phyloP scores from a whole-genome alignment of 2,888 invertebrate species.

The Anagyrus pseudococci region DNA sequence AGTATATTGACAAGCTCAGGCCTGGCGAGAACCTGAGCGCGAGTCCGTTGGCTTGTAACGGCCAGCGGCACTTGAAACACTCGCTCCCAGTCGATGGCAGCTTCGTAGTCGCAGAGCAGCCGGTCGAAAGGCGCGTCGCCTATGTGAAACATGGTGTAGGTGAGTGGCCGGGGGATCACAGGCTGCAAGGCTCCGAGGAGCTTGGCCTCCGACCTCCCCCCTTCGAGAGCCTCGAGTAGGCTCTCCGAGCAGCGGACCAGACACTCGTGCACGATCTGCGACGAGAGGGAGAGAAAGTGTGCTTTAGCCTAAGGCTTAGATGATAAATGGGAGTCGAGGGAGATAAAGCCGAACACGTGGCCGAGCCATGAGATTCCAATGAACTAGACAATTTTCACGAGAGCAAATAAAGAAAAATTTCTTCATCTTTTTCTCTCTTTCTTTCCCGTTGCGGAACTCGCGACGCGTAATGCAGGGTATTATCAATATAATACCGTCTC shows the following conservation, averaged over 20 bases:
- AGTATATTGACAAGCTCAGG: slow-evolving; percentile 64
- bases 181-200: slow-evolving; percentile 28
- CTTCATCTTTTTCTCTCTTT: too few species aligned
- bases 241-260: slow-evolving; percentile 73
- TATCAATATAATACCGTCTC: too few species aligned
- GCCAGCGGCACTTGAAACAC: slow-evolving; percentile 64
- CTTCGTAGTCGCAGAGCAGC: slow-evolving; percentile 63
- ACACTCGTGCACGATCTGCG: slow-evolving; percentile 74
- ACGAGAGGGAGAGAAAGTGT: background rate
- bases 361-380: too few species aligned
- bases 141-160: slow-evolving; percentile 83
- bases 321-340: too few species aligned
- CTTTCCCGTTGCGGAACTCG: too few species aligned
- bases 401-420: too few species aligned
- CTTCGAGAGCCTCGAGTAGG: slow-evolving; percentile 65
- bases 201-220: slow-evolving; percentile 56
- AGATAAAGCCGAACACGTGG: too few species aligned
- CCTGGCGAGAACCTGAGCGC: slow-evolving; percentile 62
- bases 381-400: too few species aligned
- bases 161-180: slow-evolving; percentile 61
- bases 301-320: background rate
- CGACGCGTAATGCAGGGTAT: too few species aligned
- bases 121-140: slow-evolving; percentile 76
- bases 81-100: slow-evolving; percentile 62
- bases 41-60: slow-evolving; percentile 61